Conservation (phyloP, 2,888 invertebrate genomes). For the Phengaris alcon region DNA sequence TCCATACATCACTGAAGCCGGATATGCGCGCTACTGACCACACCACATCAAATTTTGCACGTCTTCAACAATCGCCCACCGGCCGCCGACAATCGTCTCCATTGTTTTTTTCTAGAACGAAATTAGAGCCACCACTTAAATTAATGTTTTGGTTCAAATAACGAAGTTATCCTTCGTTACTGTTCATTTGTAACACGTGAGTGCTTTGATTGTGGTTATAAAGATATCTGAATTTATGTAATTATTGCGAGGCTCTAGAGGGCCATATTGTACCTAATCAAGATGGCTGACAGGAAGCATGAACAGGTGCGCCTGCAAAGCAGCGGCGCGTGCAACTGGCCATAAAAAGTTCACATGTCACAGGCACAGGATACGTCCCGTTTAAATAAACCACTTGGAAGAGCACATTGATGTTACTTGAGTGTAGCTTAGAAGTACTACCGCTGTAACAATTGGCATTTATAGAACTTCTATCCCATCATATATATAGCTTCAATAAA, state of each 20-base stretch:
- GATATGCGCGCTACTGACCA: constrained; percentile 49
- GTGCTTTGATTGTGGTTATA: not conserved
- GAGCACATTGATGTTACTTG: not conserved
- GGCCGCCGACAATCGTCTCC: constrained; percentile 30
- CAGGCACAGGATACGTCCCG: not conserved
- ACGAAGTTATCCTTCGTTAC: not conserved
- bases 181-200: constrained; percentile 18
- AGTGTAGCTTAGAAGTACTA: not conserved
- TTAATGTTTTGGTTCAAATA: not conserved
- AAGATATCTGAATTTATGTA: not conserved
- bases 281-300: constrained; percentile 68
- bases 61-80: constrained; percentile 32
- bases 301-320: constrained; percentile 61
- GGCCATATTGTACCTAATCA: constrained; percentile 39
- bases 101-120: constrained; percentile 19
- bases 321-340: constrained; percentile 52
- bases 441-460: not conserved
- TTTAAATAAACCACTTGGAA: constrained; percentile 9
- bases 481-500: not conserved
- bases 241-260: not conserved
- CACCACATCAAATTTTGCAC: constrained; percentile 47
- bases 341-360: constrained; percentile 52
- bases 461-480: too few relatives aligned
- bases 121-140: constrained; percentile 2
- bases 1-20: constrained; percentile 46